These are phyloP conservation scores for Gambelia wislizenii DNA, from an alignment of 2,797 vertebrate species.

Conservation along the genomic window DNA sequence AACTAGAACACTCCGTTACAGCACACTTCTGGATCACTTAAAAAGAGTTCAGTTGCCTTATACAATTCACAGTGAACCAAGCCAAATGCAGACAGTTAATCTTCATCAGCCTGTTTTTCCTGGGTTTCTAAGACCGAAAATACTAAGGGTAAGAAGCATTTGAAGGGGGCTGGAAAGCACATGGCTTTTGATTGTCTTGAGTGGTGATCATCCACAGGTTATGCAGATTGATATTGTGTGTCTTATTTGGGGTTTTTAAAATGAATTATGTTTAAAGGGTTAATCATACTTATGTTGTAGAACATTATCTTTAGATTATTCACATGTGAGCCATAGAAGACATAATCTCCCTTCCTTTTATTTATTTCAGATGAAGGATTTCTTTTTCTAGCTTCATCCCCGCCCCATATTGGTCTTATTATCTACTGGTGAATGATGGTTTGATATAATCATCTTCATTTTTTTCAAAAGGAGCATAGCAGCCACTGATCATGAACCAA, in stretches of 20 bases:
- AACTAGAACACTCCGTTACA: background rate
- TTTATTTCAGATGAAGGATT: slow-evolving; percentile 2
- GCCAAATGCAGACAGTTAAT: background rate
- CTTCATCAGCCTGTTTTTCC: background rate
- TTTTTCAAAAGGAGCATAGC: slow-evolving; percentile 91
- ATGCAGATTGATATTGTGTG: too few species aligned
- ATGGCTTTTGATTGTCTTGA: background rate
- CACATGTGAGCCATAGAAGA: background rate
- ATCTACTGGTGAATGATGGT: background rate
- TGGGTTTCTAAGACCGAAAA: background rate
- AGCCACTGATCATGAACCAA: slow-evolving; percentile 96
- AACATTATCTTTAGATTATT: slow-evolving; percentile 32
- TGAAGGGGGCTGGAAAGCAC: background rate
- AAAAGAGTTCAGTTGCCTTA: background rate
- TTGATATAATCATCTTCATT: slow-evolving; percentile 59
- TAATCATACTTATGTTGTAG: slow-evolving; percentile 35
- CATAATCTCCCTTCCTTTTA: slow-evolving; percentile 10
- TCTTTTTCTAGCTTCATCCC: background rate
- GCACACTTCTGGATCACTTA: background rate
- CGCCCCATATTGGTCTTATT: background rate
- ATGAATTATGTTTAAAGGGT: background rate
- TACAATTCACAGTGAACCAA: background rate
- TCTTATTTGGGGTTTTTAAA: background rate
- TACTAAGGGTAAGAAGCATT: background rate
- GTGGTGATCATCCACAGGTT: too few species aligned